These are phyloP conservation scores for Paragorgia papillata DNA, from an alignment of 92 coral and sea anemone species.

Conservation along the genomic window DNA sequence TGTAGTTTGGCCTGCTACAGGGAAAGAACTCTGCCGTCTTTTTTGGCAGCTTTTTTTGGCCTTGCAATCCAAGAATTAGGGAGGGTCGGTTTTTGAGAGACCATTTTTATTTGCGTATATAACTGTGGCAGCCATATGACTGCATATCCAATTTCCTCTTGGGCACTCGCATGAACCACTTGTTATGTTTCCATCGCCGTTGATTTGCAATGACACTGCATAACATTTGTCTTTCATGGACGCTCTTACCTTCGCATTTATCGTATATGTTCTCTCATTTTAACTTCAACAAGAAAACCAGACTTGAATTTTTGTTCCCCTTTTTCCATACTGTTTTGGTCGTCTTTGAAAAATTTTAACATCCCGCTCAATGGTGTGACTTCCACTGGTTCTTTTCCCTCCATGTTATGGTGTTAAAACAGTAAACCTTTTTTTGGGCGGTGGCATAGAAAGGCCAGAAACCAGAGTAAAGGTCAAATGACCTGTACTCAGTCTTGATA, in stretches of 20 bases:
- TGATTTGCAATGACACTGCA: slow-evolving; percentile 12
- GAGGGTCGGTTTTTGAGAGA: slow-evolving; percentile 44
- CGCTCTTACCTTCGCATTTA: slow-evolving; percentile 46
- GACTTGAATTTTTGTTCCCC: slow-evolving; percentile 42
- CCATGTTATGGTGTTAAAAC: too few relatives aligned
- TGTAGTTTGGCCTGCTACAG: slow-evolving; percentile 25
- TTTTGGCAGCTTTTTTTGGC: slow-evolving; percentile 46
- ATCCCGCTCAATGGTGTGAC: slow-evolving; percentile 37
- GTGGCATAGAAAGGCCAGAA: too few relatives aligned
- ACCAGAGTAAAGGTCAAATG: too few relatives aligned
- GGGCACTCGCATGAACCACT: slow-evolving; percentile 33
- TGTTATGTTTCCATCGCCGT: slow-evolving; percentile 19
- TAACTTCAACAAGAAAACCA: slow-evolving; percentile 29
- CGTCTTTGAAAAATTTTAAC: slow-evolving; percentile 35
- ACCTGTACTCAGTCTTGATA: too few relatives aligned
- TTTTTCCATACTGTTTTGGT: slow-evolving; percentile 25
- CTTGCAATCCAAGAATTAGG: slow-evolving; percentile 42
- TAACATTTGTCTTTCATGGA: slow-evolving; percentile 48
- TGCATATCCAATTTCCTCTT: slow-evolving; percentile 41
- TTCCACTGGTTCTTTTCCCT: too few relatives aligned
- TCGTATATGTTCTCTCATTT: background rate
- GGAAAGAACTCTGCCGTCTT: slow-evolving; percentile 44
- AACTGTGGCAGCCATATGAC: slow-evolving; percentile 51
- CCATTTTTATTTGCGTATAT: slow-evolving; percentile 38
- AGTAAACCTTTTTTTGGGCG: too few relatives aligned